Conservation (phyloP, 2,113 vertebrate species). For the Gyps fulvus region DNA sequence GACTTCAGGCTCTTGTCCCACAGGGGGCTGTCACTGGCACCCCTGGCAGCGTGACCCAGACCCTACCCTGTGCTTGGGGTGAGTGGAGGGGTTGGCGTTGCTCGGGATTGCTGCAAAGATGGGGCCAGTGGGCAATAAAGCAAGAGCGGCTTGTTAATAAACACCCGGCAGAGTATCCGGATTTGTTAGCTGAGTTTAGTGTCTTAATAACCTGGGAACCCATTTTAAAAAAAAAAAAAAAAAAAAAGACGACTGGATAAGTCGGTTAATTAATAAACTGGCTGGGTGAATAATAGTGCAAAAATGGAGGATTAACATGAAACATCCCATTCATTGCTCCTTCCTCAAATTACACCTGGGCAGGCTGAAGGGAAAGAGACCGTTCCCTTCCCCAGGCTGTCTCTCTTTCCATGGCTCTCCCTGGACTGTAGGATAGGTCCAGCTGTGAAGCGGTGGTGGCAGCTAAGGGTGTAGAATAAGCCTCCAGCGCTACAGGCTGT, state of each 20-base stretch:
- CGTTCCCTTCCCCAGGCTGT: neutral
- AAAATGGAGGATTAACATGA: neutral
- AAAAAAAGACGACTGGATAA: neutral
- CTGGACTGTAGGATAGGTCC: neutral
- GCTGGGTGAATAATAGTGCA: neutral
- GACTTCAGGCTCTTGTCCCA: neutral
- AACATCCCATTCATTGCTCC: neutral
- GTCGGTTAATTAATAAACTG: neutral
- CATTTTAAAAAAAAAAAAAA: neutral
- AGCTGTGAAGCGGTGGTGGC: neutral
- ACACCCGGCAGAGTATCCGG: fast-evolving
- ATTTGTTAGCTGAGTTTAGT: neutral
- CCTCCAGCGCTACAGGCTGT: neutral
- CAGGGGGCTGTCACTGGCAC: neutral
- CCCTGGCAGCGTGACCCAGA: neutral
- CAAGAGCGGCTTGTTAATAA: neutral
- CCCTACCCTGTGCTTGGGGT: neutral
- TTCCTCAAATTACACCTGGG: neutral
- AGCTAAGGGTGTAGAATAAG: neutral
- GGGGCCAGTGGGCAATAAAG: neutral
- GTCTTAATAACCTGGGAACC: neutral
- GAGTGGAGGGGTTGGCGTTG: neutral
- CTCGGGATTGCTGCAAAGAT: neutral
- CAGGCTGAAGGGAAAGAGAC: neutral
- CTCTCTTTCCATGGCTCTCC: neutral